phyloP scores from a whole-genome alignment of 2,113 vertebrate genomes.

The Myanophis thanlyinensis region DNA sequence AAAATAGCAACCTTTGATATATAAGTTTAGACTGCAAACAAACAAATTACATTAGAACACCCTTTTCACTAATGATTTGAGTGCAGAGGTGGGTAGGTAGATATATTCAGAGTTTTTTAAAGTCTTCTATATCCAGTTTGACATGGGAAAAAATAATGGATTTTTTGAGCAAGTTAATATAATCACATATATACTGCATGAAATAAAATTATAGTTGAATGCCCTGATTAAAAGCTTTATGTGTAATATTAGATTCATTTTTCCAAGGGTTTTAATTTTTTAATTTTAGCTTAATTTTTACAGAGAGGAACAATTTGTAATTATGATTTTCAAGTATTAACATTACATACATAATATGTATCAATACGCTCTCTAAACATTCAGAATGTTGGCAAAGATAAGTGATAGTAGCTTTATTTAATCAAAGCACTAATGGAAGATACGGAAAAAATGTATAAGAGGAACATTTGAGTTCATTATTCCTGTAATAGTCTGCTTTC shows the following conservation, averaged over 20 bases:
- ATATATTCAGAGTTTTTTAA: background rate
- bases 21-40: background rate
- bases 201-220: background rate
- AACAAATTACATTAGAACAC: background rate
- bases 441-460: background rate
- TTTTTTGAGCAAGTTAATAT: background rate
- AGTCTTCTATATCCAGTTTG: background rate
- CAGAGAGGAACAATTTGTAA: background rate
- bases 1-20: background rate
- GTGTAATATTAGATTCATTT: background rate
- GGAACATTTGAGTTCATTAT: slow-evolving; percentile 9
- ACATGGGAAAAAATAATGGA: background rate
- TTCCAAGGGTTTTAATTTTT: background rate
- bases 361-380: background rate
- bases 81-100: background rate
- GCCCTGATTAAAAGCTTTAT: background rate
- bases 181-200: background rate
- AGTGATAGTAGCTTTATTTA: background rate
- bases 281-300: background rate
- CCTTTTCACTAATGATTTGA: background rate
- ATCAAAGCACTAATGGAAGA: background rate
- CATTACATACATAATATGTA: background rate
- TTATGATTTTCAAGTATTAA: background rate
- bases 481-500: background rate
- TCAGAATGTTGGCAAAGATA: background rate